Evolutionary conservation across 2,113 vertebrate species (phyloP), one percentile per base, ranked within the genome.

Genomic region (Peucedramus taeniatus): DNA sequence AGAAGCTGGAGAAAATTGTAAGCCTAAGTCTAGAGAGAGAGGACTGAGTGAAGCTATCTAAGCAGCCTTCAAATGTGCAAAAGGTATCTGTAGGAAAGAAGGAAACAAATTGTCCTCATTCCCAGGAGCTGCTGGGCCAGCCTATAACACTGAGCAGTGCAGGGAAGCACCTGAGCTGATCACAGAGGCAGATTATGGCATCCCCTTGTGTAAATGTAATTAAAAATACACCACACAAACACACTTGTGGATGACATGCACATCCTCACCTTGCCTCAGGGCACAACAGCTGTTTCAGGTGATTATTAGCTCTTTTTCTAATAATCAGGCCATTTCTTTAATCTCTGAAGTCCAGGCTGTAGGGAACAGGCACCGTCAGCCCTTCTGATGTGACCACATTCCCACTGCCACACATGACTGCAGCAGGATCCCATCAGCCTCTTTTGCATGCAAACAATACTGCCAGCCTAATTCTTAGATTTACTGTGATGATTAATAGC

Each of bases 101-200:
- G 14, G 45, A 53, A 86, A 42, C 4, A 7, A 65, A 65, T 21
- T 35, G 10, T 72, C 14, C 33, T 50, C 16, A 3, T 39, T 54
- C 6, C 33, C 2, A 1, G 35, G 17, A 92, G 66, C 44, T 4
- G 3, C 3, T 23, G 56, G 49, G 15, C 40, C 37, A 37, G 60
- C 37, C 64, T 30, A 7, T 1, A 30, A 14, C 35, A 42, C 39
- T 2, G 1, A 85, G 42, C 2, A 82, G 47, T 0, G 0, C 39
- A 69, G 21, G 7, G 65, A 83, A n/a, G 53, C 40, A 63, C 83
- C 49, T 12, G 28, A 83, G 37, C 47, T 27, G 26, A 56, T 51
- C 77, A 47, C 45, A 81, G 45, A 40, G 37, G 20, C 45, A 78
- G 60, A 49, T 69, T 57, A 40, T n/a, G 30, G 74, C 39, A 84